Evolutionary conservation across 2,888 invertebrate genomes (phyloP), one percentile per base, ranked within the genome.

Genomic region (Cremastinae sp.): DNA sequence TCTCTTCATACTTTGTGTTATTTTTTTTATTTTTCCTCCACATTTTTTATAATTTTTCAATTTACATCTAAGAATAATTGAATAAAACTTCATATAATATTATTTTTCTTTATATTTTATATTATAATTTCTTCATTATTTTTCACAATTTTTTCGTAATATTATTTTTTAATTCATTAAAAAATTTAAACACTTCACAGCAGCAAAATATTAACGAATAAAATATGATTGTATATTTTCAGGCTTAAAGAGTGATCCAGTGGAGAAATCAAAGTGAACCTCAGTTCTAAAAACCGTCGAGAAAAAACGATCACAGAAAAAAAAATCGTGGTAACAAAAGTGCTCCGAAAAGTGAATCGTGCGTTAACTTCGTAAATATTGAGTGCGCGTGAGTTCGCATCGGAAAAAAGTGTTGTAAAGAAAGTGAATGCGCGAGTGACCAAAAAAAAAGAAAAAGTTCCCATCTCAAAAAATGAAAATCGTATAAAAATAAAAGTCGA

Each of bases 331-430:
- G 5, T 20, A 14, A 53, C 2, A 12, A n/a, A 8, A 16, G 58
- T 58, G 41, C 41, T 41, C 20, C 18, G 10, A 70, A 43, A 43
- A 53, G 47, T 12, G 35, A 70, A 18, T 56, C 43, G 35, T 39
- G 47, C 18, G 62, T 2, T 18, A 7, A 8, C 1, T 37, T 4
- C 1, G 28, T 56, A 45, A 35, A 37, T 10, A 28, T n/a, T 66
- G 65, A 47, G 62, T 39, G 58, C 14, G 0, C 55, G 20, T n/a
- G 45, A 16, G 12, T 10, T 14, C 20, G 20, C 3, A 35, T 41
- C 8, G 20, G n/a, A 20, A 10, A n/a, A 49, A 47, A 49, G 37
- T 47, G 58, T 12, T 56, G 5, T 20, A 49, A 39, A 18, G 22
- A n/a, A 18, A 20, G 4, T 12, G 0, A 55, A 43, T 37, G 47